Percentiles rank a stretch among this genome's conserved stretches.
phyloP scores from a whole-genome alignment of 2,888 invertebrate genomes.

The Ethmia dodecea region DNA sequence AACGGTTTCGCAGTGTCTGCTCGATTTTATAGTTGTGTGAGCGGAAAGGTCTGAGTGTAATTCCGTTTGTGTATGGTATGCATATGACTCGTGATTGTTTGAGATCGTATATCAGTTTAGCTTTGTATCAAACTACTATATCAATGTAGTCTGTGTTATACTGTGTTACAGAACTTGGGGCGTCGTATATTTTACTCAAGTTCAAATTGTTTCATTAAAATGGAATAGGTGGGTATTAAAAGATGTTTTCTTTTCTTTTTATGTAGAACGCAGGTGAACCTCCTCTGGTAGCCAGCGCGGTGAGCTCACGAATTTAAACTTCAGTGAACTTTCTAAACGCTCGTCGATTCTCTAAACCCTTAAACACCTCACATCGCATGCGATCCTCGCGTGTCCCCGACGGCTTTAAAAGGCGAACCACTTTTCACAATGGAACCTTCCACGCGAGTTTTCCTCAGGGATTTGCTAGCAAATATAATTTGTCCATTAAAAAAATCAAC shows the following conservation, averaged over 20 bases:
- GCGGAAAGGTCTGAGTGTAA: constrained; percentile 25
- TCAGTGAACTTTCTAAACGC: constrained; percentile 18
- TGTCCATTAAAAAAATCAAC: constrained; percentile 75
- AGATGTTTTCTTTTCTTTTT: no score
- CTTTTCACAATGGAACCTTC: constrained; percentile 40
- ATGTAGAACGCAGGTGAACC: no score
- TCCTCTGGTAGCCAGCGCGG: no score
- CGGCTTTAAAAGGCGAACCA: constrained; percentile 55
- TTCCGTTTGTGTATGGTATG: constrained; percentile 26
- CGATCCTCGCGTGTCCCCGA: constrained; percentile 43
- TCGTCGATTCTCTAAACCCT: constrained; percentile 19
- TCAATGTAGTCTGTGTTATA: no score
- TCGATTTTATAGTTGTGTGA: constrained; percentile 49
- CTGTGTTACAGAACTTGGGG: no score
- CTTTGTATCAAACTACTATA: no score
- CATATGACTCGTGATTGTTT: no score
- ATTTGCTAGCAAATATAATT: constrained; percentile 63
- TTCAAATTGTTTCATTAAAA: no score
- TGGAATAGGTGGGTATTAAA: no score
- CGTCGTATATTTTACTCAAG: no score
- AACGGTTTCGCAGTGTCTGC: constrained; percentile 64
- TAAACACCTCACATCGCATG: constrained; percentile 46
- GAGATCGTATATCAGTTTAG: not conserved
- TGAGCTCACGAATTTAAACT: no score
- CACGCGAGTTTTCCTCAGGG: constrained; percentile 42